phyloP scores from a whole-genome alignment of 1,140 invertebrate species.

The Microplitis demolitor region DNA sequence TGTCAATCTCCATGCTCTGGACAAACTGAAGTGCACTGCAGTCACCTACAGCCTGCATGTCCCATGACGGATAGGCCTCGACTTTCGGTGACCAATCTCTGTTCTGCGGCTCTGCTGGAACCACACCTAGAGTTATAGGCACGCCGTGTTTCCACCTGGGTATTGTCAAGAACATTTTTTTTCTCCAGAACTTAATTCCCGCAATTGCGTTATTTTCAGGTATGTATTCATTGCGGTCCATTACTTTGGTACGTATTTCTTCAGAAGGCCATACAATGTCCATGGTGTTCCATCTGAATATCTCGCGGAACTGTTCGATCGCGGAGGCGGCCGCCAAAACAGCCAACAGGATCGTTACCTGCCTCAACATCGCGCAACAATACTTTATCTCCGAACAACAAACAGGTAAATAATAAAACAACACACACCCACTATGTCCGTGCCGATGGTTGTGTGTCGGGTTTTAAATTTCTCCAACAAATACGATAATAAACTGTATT shows the following conservation, averaged over 20 bases:
- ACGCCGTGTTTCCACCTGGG: slow-evolving; percentile 70
- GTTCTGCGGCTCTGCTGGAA: slow-evolving; percentile 56
- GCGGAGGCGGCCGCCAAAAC: slow-evolving; percentile 9
- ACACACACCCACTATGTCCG: not conserved
- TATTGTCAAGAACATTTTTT: slow-evolving; percentile 67
- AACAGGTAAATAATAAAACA: not conserved
- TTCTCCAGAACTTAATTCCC: slow-evolving; percentile 69
- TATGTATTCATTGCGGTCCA: slow-evolving; percentile 62
- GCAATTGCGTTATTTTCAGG: slow-evolving; percentile 68
- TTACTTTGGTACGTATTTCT: slow-evolving; percentile 53
- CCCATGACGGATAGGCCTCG: slow-evolving; percentile 71
- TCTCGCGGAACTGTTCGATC: slow-evolving; percentile 58
- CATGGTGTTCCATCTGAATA: slow-evolving; percentile 56
- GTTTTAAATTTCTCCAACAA: not conserved
- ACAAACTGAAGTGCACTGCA: slow-evolving; percentile 72
- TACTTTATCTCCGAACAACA: not conserved
- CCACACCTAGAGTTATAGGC: slow-evolving; percentile 68
- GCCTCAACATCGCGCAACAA: slow-evolving; percentile 24
- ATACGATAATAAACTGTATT: not conserved
- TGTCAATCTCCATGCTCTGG: slow-evolving; percentile 73
- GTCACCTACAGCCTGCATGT: slow-evolving; percentile 65
- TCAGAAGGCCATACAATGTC: slow-evolving; percentile 53
- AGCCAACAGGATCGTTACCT: slow-evolving; percentile 19
- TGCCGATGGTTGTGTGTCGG: not conserved
- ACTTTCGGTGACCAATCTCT: slow-evolving; percentile 65